Base-by-base conservation (phyloP, 2,888 invertebrate genomes). In the Mythimna pallens region DNA sequence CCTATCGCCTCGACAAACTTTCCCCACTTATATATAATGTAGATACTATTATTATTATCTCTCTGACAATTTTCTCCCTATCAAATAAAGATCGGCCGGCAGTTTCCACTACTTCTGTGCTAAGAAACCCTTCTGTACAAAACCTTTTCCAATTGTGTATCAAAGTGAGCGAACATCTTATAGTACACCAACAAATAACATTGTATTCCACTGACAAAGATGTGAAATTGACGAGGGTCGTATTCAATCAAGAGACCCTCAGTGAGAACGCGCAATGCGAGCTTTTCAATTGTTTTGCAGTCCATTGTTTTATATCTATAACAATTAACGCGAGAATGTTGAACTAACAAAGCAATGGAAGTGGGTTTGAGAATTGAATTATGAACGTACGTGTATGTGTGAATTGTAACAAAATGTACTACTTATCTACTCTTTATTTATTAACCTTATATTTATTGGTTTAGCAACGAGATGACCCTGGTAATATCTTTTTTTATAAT, bases 181-280 rank as follows among this genome's bases (percentile, higher is more conserved):
- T 78, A 59, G 58, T 61, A 78, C 66, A 67, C 17, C 50, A 77
- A 76, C 83, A 84, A 87, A 87, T 86, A 88, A 85, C 79, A 86
- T 85, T 74, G 83, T 83, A 79, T 76, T 78, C 75, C 66, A 80
- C 73, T 76, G 75, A 81, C 78, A 78, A 80, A 84, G 84, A 85
- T 84, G 86, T 85, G 87, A 87, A 89, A 90, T 87, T 92, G 93
- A 92, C 89, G 89, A 92, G 92, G 92, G 92, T 92, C 80, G 80
- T 76, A 83, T 81, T 86, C 82, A 78, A 86, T 87, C 87, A 86
- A 83, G 76, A 43, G 65, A 74, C 74, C 70, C 64, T 75, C 81
- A 74, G 47, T 62, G 67, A 62, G 70, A 70, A 34, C 40, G 50
- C 55, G 81, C 75, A 72, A 65, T 69, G 57, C 73, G 74, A 73